phyloP scores from a whole-genome alignment of 30 jellyfish, hydroid and myxozoan species.

The Rhopilema esculentum region DNA sequence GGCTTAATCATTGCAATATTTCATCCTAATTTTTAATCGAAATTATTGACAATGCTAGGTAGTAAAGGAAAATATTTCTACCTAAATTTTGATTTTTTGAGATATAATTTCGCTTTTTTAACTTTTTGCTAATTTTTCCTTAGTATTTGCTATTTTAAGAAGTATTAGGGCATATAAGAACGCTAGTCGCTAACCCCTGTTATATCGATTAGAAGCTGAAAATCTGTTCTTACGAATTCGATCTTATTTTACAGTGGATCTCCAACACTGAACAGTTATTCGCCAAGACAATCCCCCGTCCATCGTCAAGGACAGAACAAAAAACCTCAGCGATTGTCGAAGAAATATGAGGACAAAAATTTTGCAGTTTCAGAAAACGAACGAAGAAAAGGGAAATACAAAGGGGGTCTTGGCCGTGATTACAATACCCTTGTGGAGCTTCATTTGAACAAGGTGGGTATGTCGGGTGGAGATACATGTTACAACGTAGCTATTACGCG shows the following conservation, averaged over 20 bases:
- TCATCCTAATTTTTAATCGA: too few relatives aligned
- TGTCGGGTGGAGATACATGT: background rate
- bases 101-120: background rate
- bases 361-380: background rate
- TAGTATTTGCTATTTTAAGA: background rate
- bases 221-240: too few relatives aligned
- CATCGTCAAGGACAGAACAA: background rate
- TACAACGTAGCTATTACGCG: background rate
- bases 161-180: background rate
- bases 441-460: conserved; percentile 84
- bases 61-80: too few relatives aligned
- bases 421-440: conserved; percentile 82
- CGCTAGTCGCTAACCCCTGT: too few relatives aligned
- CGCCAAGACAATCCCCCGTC: conserved; percentile 34
- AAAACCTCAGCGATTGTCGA: conserved; percentile 4
- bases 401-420: conserved; percentile 81
- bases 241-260: conserved; percentile 18
- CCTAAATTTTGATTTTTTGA: too few relatives aligned
- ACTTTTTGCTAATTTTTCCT: too few relatives aligned
- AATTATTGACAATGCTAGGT: background rate
- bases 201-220: too few relatives aligned
- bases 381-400: conserved; percentile 7
- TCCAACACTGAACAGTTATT: background rate
- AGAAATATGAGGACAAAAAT: conserved; percentile 23
- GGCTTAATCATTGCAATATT: too few relatives aligned